phyloP scores from a whole-genome alignment of 2,113 vertebrate species.

The Columbina picui region DNA sequence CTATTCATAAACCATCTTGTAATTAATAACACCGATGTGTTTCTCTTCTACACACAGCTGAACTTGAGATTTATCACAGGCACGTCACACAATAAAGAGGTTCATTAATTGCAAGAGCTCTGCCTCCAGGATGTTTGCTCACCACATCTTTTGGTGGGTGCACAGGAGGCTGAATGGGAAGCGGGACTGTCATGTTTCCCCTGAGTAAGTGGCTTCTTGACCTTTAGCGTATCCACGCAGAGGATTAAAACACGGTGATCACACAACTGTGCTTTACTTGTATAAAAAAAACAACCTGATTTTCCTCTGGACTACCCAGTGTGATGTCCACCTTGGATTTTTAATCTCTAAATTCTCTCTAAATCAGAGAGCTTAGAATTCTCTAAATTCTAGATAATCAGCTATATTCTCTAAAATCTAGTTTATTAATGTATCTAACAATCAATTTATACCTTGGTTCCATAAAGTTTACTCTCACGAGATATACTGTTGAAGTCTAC shows the following conservation, averaged over 20 bases:
- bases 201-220: neutral
- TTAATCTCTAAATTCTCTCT: neutral
- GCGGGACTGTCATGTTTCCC: neutral
- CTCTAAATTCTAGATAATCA: neutral
- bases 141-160: neutral
- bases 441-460: neutral
- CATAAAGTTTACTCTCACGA: neutral
- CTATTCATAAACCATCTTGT: neutral
- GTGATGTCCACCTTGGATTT: neutral
- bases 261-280: neutral
- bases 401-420: neutral
- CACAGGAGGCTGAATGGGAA: neutral
- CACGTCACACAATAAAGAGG: fast-evolving
- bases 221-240: neutral
- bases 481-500: neutral
- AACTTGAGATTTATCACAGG: neutral
- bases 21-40: neutral
- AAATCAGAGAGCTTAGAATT: neutral
- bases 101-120: neutral
- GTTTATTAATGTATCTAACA: neutral
- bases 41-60: neutral
- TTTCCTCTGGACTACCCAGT: neutral
- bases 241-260: neutral
- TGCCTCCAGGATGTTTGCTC: neutral
- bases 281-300: neutral